These are phyloP conservation scores for Odontesthes bonariensis DNA, from an alignment of 2,113 vertebrate species.

Conservation along the genomic window DNA sequence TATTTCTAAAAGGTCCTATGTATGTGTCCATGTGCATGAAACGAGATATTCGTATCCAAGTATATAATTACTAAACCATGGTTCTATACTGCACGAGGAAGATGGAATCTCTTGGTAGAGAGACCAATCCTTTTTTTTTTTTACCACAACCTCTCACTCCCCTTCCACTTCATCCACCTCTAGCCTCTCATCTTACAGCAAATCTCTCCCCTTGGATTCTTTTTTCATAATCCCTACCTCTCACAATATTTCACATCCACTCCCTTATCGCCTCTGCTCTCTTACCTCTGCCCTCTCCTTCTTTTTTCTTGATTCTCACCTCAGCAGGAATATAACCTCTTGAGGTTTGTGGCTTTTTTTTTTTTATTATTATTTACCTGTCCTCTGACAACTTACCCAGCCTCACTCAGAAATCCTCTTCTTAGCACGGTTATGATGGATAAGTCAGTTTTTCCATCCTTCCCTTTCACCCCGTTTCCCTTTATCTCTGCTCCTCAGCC, in stretches of 20 bases:
- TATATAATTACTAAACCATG: neutral
- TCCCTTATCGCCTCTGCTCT: neutral
- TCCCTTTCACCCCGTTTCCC: slow-evolving; percentile 15
- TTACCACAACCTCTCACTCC: too few relatives aligned
- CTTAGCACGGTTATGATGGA: neutral
- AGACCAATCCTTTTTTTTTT: neutral
- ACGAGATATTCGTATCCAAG: too few relatives aligned
- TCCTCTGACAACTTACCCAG: slow-evolving; percentile 19
- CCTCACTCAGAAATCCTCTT: slow-evolving; percentile 2
- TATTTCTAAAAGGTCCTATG: too few relatives aligned
- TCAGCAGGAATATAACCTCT: neutral
- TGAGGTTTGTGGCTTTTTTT: slow-evolving; percentile 4
- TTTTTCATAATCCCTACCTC: neutral
- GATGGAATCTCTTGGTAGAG: neutral
- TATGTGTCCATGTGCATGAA: too few relatives aligned
- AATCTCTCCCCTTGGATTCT: slow-evolving; percentile 9
- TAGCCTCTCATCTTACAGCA: neutral
- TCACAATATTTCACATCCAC: neutral
- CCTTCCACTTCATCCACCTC: neutral
- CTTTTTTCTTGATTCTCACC: neutral
- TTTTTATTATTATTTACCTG: slow-evolving; percentile 23
- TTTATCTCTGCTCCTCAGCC: slow-evolving; percentile 50
- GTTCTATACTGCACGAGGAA: neutral
- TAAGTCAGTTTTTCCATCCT: slow-evolving; percentile 8
- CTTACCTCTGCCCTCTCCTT: neutral